These are phyloP conservation scores for Elmis aenea DNA, from an alignment of 2,888 invertebrate species.

Conservation along the genomic window DNA sequence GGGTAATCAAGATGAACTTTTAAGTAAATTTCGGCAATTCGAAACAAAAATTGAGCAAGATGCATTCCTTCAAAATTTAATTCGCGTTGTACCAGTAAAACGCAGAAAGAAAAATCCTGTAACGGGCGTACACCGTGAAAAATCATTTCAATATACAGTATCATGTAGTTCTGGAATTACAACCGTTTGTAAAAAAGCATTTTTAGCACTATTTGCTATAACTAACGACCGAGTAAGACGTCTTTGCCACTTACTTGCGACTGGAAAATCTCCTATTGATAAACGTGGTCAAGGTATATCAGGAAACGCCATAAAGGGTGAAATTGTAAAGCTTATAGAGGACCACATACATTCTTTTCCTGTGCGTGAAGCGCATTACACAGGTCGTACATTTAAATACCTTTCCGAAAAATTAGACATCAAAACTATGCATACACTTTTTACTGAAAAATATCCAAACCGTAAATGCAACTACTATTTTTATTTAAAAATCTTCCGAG, in stretches of 20 bases:
- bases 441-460: not conserved
- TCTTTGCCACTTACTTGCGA: not conserved
- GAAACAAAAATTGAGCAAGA: conserved; percentile 1
- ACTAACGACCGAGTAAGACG: not conserved
- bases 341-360: conserved; percentile 6
- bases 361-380: conserved; percentile 1
- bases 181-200: conserved; percentile 4
- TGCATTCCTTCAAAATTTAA: too few relatives aligned
- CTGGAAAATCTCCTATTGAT: conserved; percentile 1
- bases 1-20: not conserved
- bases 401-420: conserved; percentile 6
- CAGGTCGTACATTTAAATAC: conserved; percentile 2
- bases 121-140: not conserved
- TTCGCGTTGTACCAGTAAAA: not conserved
- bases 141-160: not conserved
- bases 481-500: conserved; percentile 8
- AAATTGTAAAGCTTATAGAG: not conserved
- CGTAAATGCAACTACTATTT: not conserved
- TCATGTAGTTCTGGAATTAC: not conserved
- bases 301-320: conserved; percentile 1
- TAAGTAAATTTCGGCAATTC: not conserved
- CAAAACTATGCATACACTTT: conserved; percentile 3
- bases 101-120: not conserved
- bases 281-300: not conserved
- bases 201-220: conserved; percentile 1